Evolutionary conservation across 2,888 invertebrate genomes (phyloP).

Genomic region (Linyphia triangularis): DNA sequence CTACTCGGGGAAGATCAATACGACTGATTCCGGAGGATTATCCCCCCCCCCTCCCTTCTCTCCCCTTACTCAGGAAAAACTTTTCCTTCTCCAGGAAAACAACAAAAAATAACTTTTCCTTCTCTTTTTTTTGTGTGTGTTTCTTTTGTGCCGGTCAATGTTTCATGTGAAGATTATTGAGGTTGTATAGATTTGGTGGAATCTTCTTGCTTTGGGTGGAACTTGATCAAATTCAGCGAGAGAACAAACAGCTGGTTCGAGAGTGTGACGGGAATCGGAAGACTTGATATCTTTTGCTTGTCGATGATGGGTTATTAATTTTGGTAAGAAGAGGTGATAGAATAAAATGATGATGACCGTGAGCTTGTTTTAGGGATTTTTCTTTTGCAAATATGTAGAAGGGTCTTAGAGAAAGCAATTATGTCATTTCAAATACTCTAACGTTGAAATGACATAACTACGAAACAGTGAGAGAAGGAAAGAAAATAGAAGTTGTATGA

Average conservation of each 20-base stretch:
- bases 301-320: not conserved
- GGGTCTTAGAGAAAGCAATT: no score
- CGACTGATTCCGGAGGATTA: conserved; percentile 32
- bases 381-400: no score
- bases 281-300: not conserved
- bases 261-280: not conserved
- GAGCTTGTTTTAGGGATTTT: no score
- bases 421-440: no score
- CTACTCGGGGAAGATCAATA: conserved; percentile 46
- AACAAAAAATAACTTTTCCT: conserved; percentile 16
- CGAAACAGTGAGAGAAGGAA: no score
- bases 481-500: no score
- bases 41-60: no score
- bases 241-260: not conserved
- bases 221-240: not conserved
- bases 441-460: no score
- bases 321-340: no score
- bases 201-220: not conserved
- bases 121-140: not conserved
- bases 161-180: not conserved
- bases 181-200: not conserved
- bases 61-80: no score
- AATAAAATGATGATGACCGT: no score
- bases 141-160: not conserved
- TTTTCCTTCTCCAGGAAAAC: not conserved